Evolutionary conservation across 2,888 invertebrate genomes (phyloP).

Genomic region (Hydriomena furcata): DNA sequence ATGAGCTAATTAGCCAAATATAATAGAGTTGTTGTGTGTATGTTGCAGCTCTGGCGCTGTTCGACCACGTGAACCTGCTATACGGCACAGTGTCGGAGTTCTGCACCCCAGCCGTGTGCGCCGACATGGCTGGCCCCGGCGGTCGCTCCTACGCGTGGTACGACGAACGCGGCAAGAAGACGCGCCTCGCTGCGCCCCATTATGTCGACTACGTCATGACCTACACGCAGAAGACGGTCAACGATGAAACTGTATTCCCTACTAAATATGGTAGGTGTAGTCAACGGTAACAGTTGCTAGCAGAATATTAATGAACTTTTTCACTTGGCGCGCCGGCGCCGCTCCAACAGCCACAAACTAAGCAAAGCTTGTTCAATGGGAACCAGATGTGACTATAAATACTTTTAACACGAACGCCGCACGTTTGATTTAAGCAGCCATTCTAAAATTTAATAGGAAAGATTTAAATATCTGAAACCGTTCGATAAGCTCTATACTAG

Average conservation of each 20-base stretch:
- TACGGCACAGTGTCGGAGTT: conserved; percentile 99
- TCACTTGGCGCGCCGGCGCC: background rate
- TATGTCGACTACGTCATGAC: conserved; percentile 99
- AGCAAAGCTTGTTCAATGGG: no score
- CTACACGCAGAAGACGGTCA: conserved; percentile 97
- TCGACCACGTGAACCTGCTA: conserved; percentile 99
- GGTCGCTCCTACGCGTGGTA: conserved; percentile 98
- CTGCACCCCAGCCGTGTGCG: conserved; percentile 97
- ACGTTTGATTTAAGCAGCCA: no score
- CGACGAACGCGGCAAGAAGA: conserved; percentile 99
- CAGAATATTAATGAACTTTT: no score
- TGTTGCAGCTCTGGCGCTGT: conserved; percentile 95
- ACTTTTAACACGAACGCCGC: no score
- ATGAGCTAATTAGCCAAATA: no score
- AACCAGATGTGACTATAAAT: no score
- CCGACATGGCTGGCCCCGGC: conserved; percentile 98
- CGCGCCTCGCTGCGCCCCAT: conserved; percentile 97
- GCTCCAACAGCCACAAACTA: no score
- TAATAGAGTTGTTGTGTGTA: conserved; percentile 12
- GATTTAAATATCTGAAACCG: no score
- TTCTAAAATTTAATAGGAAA: no score
- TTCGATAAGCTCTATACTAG: no score
- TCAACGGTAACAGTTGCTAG: no score
- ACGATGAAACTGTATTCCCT: conserved; percentile 98
- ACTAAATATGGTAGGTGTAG: conserved; percentile 94